These are phyloP conservation scores for Kryphioiulus occultus DNA, from an alignment of 2,888 invertebrate species.

Conservation along the genomic window DNA sequence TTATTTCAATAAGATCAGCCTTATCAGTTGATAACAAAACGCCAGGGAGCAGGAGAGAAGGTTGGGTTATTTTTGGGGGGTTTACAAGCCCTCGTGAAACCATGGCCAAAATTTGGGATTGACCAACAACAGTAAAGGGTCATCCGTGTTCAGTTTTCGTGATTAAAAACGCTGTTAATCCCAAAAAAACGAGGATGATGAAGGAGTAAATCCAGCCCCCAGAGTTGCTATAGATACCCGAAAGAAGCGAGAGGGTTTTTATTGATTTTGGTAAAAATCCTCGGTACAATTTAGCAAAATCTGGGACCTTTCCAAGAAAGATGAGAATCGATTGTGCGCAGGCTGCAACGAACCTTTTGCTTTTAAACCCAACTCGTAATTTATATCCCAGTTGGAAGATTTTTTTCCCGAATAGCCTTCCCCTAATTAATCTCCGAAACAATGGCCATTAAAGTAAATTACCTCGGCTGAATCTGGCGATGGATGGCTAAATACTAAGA, in stretches of 20 bases:
- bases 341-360: neutral
- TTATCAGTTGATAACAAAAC: constrained; percentile 29
- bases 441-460: constrained; percentile 27
- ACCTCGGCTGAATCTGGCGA: constrained; percentile 17
- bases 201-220: neutral
- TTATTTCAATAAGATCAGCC: neutral
- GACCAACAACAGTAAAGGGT: too few species aligned
- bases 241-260: neutral
- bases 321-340: constrained; percentile 9
- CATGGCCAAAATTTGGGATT: neutral
- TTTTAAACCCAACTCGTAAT: constrained; percentile 27
- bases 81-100: neutral
- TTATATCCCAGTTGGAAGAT: constrained; percentile 36
- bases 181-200: neutral
- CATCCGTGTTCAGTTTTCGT: neutral
- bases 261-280: constrained; percentile 20
- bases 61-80: neutral
- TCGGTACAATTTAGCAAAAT: constrained; percentile 4
- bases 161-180: neutral
- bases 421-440: constrained; percentile 37
- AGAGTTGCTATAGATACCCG: constrained; percentile 28
- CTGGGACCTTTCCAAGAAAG: constrained; percentile 40
- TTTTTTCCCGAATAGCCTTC: constrained; percentile 35
- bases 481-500: constrained; percentile 39
- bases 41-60: neutral